These are phyloP conservation scores for Danio rerio DNA, from an alignment of 2,113 vertebrate genomes.

Conservation along the genomic window GRCz12tu NC_133194.1:4830501-4831000, in stretches of 20 bases:
- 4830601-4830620: too few species aligned
- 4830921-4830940: conserved; percentile 1
- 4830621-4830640: too few species aligned
- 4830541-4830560: too few species aligned
- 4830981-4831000: too few species aligned
- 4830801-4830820: conserved; percentile 22
- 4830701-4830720: background rate
- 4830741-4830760: background rate
- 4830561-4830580: too few species aligned
- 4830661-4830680: too few species aligned
- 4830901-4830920: background rate
- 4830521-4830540: too few species aligned
- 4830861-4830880: conserved; percentile 9
- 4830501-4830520: too few species aligned
- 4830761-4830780: background rate
- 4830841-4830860: background rate
- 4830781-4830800: background rate
- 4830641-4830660: too few species aligned
- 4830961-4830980: too few species aligned
- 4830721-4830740: background rate
- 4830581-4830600: too few species aligned
- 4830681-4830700: background rate
- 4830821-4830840: conserved; percentile 30
- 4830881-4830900: background rate
- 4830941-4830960: too few species aligned